Conservation (phyloP, 37 sponge, comb jelly and placozoan species). For the Trichoplax adhaerens region DNA sequence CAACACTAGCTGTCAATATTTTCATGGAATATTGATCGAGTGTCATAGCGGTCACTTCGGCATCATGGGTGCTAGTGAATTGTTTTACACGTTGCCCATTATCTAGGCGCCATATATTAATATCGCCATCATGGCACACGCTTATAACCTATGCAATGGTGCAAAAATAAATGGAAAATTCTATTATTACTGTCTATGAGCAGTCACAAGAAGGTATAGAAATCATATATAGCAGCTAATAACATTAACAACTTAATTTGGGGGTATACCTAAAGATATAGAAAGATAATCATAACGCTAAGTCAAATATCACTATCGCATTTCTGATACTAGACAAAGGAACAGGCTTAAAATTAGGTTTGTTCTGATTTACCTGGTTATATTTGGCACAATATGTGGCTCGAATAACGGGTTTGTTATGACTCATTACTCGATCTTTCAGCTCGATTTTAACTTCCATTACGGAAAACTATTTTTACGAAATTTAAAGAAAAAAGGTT, state of each 20-base stretch:
- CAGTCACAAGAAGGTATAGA: too few species aligned
- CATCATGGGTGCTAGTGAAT: conserved; percentile 10
- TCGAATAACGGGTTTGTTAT: conserved; percentile 18
- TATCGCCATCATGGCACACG: conserved; percentile 14
- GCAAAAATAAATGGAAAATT: too few species aligned
- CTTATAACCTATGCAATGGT: conserved; percentile 3
- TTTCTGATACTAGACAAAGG: too few species aligned
- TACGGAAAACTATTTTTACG: conserved; percentile 10
- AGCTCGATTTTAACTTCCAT: conserved; percentile 21
- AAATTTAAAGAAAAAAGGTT: too few species aligned
- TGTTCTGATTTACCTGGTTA: conserved; percentile 3
- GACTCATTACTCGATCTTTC: conserved; percentile 17
- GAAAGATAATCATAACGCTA: too few species aligned
- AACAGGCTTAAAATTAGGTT: too few species aligned
- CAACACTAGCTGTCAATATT: conserved; percentile 12
- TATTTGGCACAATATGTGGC: conserved; percentile 11
- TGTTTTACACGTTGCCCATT: conserved; percentile 13
- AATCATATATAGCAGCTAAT: too few species aligned
- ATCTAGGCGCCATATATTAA: conserved; percentile 18
- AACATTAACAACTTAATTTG: too few species aligned
- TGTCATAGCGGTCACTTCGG: conserved; percentile 17
- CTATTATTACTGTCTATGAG: too few species aligned
- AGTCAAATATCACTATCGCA: too few species aligned
- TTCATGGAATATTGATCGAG: conserved; percentile 10
- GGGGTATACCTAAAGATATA: too few species aligned